Evolutionary conservation across 2,113 vertebrate genomes (phyloP).

Genomic region (Tricholaema leucomelas): DNA sequence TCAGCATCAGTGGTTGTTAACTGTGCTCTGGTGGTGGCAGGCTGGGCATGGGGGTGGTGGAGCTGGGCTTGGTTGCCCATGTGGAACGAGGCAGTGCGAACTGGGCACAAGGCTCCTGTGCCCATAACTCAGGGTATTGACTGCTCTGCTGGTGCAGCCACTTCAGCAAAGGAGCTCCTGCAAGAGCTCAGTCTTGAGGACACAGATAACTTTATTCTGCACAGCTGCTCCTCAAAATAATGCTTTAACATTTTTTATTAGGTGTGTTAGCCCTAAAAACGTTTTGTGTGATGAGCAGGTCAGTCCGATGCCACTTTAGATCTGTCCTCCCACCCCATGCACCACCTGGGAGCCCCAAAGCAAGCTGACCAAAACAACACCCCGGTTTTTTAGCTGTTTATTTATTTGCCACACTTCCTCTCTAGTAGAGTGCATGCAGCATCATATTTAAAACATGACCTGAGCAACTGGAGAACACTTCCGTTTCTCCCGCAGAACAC

Average conservation of each 20-base stretch:
- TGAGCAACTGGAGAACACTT: constrained; percentile 65
- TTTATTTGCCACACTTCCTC: constrained; percentile 43
- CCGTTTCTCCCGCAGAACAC: constrained; percentile 50
- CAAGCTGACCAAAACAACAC: background rate
- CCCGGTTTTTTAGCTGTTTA: constrained; percentile 20
- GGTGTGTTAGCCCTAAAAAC: background rate
- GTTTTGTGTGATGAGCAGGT: background rate
- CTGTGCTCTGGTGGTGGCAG: background rate
- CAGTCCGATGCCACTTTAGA: background rate
- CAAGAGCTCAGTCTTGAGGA: background rate
- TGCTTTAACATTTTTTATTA: background rate
- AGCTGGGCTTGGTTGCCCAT: background rate
- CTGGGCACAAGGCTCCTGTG: fast-evolving
- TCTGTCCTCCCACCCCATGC: background rate
- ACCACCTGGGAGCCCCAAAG: background rate
- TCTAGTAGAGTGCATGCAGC: constrained; percentile 19
- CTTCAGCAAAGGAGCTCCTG: background rate
- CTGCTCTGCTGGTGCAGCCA: fast-evolving
- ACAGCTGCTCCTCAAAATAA: background rate
- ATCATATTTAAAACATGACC: constrained; percentile 66
- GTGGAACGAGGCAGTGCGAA: background rate
- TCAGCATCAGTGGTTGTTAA: background rate
- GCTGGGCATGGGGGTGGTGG: background rate
- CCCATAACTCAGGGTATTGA: fast-evolving
- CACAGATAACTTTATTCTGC: background rate